Percentiles rank a stretch among this genome's conserved stretches.
Conservation (phyloP, 1,140 invertebrate species). For the Brachionus rotundiformis region DNA sequence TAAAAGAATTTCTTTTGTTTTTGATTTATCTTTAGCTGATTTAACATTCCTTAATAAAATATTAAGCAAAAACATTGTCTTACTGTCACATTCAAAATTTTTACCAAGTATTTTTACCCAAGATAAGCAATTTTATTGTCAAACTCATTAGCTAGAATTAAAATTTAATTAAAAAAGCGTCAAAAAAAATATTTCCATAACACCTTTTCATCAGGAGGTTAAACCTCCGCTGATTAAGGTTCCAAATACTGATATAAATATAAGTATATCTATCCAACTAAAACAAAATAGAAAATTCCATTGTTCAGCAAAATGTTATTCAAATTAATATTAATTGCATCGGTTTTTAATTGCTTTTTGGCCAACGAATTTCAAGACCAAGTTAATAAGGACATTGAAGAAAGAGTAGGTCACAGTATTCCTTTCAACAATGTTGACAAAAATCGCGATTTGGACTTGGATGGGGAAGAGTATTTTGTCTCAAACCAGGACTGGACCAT, state of each 20-base stretch:
- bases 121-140: not conserved
- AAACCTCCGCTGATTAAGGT: not conserved
- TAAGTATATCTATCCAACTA: not conserved
- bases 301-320: not conserved
- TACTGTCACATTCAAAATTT: too few species aligned
- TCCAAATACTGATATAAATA: not conserved
- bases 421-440: too few species aligned
- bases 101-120: not conserved
- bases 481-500: not conserved
- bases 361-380: not conserved
- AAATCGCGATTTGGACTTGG: too few species aligned
- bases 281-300: not conserved
- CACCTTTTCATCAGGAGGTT: not conserved
- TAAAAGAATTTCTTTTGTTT: too few species aligned
- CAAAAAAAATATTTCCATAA: not conserved
- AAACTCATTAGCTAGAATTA: not conserved
- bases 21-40: too few species aligned
- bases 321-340: not conserved
- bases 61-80: too few species aligned
- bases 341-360: not conserved
- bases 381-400: not conserved
- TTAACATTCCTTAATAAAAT: too few species aligned
- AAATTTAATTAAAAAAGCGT: slow-evolving; percentile 4
- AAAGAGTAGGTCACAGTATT: not conserved
- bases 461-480: not conserved